Percentiles rank a stretch among this genome's conserved stretches.
Conservation (phyloP, 2,113 vertebrate genomes). For the Arothron firmamentum region DNA sequence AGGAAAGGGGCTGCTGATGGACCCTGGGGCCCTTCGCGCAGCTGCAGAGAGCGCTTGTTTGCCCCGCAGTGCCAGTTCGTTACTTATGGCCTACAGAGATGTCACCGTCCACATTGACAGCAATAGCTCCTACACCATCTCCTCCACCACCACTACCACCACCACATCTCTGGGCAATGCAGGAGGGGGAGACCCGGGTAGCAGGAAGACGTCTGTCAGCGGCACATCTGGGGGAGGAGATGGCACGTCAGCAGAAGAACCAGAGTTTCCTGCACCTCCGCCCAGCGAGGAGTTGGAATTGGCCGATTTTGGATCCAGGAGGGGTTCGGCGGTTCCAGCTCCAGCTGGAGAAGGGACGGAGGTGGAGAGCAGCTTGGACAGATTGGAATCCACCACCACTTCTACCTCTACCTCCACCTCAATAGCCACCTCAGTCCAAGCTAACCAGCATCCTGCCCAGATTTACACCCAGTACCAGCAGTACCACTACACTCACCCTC, state of each 20-base stretch:
- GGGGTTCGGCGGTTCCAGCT: slow-evolving; percentile 54
- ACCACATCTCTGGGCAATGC: slow-evolving; percentile 89
- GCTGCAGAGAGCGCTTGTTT: slow-evolving; percentile 75
- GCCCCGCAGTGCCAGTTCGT: slow-evolving; percentile 86
- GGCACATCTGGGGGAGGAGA: slow-evolving; percentile 35
- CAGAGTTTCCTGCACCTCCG: slow-evolving; percentile 75
- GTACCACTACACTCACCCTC: slow-evolving; percentile 69
- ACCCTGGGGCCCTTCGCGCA: slow-evolving; percentile 69
- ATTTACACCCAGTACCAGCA: slow-evolving; percentile 75
- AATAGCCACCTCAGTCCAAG: slow-evolving; percentile 84
- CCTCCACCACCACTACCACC: slow-evolving; percentile 82
- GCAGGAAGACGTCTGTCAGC: slow-evolving; percentile 63
- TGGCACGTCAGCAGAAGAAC: slow-evolving; percentile 46
- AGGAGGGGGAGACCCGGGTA: slow-evolving; percentile 61
- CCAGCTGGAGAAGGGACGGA: slow-evolving; percentile 53
- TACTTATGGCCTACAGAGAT: slow-evolving; percentile 98
- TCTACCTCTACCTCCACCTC: slow-evolving; percentile 87
- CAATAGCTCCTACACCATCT: slow-evolving; percentile 91
- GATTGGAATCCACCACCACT: slow-evolving; percentile 84
- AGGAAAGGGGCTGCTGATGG: slow-evolving; percentile 74
- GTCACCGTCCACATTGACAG: slow-evolving; percentile 97
- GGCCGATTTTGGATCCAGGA: slow-evolving; percentile 53
- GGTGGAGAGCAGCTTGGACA: slow-evolving; percentile 78
- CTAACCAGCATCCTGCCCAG: slow-evolving; percentile 71
- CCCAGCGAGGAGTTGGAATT: slow-evolving; percentile 72